A percentile compares a stretch with the other conserved stretches of the same genome.
Conservation (phyloP, 2,797 vertebrate species). For the Chromis chromis region DNA sequence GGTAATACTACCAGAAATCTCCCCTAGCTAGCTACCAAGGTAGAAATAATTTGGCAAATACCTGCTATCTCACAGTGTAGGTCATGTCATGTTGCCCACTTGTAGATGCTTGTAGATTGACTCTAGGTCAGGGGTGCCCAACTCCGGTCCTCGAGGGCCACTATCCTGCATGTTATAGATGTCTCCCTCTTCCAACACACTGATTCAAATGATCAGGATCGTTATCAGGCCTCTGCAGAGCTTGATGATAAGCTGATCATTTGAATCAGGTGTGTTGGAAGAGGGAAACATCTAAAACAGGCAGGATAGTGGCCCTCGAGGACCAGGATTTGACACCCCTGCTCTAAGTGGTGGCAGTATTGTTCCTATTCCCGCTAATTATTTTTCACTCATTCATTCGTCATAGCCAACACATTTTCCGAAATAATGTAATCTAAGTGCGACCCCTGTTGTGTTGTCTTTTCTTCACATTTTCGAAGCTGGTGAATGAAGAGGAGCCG, state of each 20-base stretch:
- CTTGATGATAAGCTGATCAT: too few relatives aligned
- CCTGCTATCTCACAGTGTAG: background rate
- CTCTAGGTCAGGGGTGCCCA: too few relatives aligned
- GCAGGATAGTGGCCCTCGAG: too few relatives aligned
- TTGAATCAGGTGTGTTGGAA: too few relatives aligned
- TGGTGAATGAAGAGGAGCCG: constrained; percentile 94
- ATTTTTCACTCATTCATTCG: background rate
- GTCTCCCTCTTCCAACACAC: too few relatives aligned
- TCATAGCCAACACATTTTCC: background rate
- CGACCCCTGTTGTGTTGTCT: background rate
- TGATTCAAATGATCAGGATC: too few relatives aligned
- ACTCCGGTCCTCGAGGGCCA: too few relatives aligned
- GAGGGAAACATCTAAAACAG: too few relatives aligned
- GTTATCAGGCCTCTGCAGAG: too few relatives aligned
- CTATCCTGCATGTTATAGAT: too few relatives aligned
- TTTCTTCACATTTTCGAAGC: constrained; percentile 77
- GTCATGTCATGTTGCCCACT: background rate
- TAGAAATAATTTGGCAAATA: background rate
- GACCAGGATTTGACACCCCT: too few relatives aligned
- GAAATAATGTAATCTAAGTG: background rate
- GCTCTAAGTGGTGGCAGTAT: background rate
- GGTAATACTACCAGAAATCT: background rate
- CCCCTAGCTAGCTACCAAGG: background rate
- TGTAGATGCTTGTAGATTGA: too few relatives aligned
- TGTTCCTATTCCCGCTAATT: background rate